phyloP scores from a whole-genome alignment of 2,113 vertebrate species.

The Oncorhynchus mykiss region DNA sequence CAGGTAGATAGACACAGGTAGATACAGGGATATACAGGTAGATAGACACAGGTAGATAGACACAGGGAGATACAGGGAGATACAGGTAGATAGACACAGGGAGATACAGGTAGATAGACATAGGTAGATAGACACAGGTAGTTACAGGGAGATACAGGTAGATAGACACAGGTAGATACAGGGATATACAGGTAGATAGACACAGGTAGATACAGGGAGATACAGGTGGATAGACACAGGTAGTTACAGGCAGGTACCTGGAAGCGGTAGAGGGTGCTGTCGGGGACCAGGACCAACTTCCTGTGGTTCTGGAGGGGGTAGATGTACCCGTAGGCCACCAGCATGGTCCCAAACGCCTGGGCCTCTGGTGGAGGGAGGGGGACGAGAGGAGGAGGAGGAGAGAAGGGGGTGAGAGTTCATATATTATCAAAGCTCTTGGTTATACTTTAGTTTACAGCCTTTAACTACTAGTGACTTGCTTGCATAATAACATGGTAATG shows the following conservation, averaged over 20 bases:
- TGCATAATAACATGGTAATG: background rate
- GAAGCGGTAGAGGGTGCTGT: constrained; percentile 86
- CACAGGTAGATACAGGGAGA: too few species aligned
- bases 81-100: background rate
- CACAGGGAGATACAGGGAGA: background rate
- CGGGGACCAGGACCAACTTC: constrained; percentile 83
- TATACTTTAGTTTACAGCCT: background rate
- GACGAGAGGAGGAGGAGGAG: too few species aligned
- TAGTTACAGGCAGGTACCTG: constrained; percentile 73
- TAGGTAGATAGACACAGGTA: too few species aligned
- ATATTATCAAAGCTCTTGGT: background rate
- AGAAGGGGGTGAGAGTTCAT: background rate
- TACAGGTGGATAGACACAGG: too few species aligned
- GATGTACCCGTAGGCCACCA: constrained; percentile 90
- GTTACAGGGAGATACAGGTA: too few species aligned
- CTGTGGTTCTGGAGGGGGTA: constrained; percentile 93
- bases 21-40: too few species aligned
- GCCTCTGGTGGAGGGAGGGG: constrained; percentile 77
- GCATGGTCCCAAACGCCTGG: constrained; percentile 81
- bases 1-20: too few species aligned
- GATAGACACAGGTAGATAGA: background rate
- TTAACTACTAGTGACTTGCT: background rate
- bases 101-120: too few species aligned
- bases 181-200: too few species aligned
- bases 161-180: too few species aligned